Base-by-base conservation (phyloP, 2,797 vertebrate species). In the Peromyscus aztecus region DNA sequence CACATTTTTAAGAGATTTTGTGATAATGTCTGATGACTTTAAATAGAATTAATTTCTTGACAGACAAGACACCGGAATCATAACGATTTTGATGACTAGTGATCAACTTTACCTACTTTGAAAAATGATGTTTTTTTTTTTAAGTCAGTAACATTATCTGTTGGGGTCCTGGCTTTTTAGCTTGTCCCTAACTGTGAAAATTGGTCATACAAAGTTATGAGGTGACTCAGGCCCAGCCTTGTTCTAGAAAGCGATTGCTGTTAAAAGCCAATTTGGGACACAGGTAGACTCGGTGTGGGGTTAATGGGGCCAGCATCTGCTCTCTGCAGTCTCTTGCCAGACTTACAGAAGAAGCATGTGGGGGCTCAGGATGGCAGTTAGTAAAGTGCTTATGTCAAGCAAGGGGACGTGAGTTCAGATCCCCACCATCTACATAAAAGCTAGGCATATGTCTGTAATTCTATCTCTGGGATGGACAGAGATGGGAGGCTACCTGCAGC, bases 1-100 rank as follows among this genome's bases (percentile, higher is more conserved):
- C 69, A 84, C 61, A 96, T n/a, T 0, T 23, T 94, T 82, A 40
- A 94, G 52, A 49, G 43, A 37, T 94, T 76, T 95, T 83, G 81
- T 61, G 73, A 4, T 93, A 86, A 87, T 59, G 81, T 9, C 61
- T 63, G 37, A 82, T 89, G 69, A 27, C 67, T 57, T 95, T 40
- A 93, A 92, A 80, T 81, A 52, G 37, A n/a, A 85, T 43, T 34
- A 49, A 11, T 89, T 96, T 93, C 55, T 57, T 52, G 83, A 73
- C n/a, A 82, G 71, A 61, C 16, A 88, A 84, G 37, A 91, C 12
- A 82, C n/a, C 7, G 31, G 69, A 95, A 83, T 65, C 61, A 2
- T 90, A 75, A 82, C 88, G 24, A 80, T 63, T 93, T 67, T 71
- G 76, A 94, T 76, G 37, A 34, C 49, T 83, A 83, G 55, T 71